Conservation (phyloP, 2,113 vertebrate species). For the Cheirogaleus medius region DNA sequence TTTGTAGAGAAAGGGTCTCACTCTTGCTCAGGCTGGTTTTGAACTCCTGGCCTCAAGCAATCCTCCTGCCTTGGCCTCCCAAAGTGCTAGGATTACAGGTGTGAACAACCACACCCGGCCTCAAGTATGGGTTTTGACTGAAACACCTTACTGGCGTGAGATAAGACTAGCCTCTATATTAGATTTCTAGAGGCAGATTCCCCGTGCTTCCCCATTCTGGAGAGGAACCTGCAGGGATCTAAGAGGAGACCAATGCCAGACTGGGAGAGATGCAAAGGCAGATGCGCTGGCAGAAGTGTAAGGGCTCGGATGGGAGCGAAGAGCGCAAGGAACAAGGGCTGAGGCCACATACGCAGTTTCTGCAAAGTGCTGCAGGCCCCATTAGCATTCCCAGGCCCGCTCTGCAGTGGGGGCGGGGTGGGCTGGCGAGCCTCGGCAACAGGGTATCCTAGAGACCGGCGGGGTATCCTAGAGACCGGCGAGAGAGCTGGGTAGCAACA, state of each 20-base stretch:
- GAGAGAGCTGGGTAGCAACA: neutral
- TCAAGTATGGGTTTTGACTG: neutral
- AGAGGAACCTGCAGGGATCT: neutral
- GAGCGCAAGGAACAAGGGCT: neutral
- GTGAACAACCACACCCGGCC: too few species aligned
- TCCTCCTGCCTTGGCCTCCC: too few species aligned
- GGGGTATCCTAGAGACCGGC: too few species aligned
- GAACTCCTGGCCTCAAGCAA: too few species aligned
- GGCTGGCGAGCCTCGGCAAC: neutral
- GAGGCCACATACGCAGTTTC: neutral
- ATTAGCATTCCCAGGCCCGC: neutral
- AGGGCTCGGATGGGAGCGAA: neutral
- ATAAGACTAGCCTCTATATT: neutral
- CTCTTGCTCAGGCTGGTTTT: too few species aligned
- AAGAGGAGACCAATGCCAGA: neutral
- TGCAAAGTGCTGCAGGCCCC: neutral
- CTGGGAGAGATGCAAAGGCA: neutral
- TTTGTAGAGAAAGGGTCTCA: too few species aligned
- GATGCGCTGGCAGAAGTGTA: accelerated
- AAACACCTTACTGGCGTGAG: conserved; percentile 5
- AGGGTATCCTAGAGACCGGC: too few species aligned
- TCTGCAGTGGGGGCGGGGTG: neutral
- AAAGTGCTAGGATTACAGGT: too few species aligned
- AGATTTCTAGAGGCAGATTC: neutral
- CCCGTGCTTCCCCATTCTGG: accelerated